These are phyloP conservation scores for Cephus cinctus DNA, from an alignment of 1,140 invertebrate genomes.

Conservation along the genomic window DNA sequence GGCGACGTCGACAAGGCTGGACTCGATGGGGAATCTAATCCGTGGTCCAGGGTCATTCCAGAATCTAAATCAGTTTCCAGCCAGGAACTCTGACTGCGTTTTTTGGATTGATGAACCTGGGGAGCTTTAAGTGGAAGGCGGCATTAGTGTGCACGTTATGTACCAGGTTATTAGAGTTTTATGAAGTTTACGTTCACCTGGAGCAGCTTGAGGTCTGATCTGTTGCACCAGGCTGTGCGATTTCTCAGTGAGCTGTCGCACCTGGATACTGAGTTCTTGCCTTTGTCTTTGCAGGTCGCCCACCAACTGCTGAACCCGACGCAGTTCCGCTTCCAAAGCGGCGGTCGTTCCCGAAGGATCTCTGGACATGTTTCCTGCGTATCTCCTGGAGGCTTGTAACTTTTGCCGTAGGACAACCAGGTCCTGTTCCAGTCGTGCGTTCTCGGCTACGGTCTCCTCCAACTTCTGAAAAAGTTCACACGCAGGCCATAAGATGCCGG, in stretches of 20 bases:
- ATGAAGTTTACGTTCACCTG: constrained; percentile 23
- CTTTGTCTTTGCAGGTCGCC: constrained; percentile 80
- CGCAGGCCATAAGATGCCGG: background rate
- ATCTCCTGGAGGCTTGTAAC: constrained; percentile 66
- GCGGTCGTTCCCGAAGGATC: constrained; percentile 61
- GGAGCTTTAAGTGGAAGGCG: constrained; percentile 21
- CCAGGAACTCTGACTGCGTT: constrained; percentile 64
- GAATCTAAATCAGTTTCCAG: constrained; percentile 89
- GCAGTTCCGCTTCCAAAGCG: constrained; percentile 76
- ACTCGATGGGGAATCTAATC: constrained; percentile 45
- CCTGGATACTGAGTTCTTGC: constrained; percentile 78
- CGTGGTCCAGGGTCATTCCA: constrained; percentile 66
- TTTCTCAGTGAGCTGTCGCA: constrained; percentile 77
- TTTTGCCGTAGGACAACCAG: constrained; percentile 81
- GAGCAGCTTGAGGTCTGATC: constrained; percentile 52
- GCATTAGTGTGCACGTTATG: background rate
- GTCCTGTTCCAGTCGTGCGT: constrained; percentile 84
- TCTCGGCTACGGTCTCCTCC: constrained; percentile 87
- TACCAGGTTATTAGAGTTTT: too few species aligned
- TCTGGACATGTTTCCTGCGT: constrained; percentile 36
- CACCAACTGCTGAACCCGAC: constrained; percentile 79
- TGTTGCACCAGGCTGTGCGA: constrained; percentile 61
- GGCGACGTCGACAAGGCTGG: constrained; percentile 33
- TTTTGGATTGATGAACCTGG: constrained; percentile 47
- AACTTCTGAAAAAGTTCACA: constrained; percentile 66